These are phyloP conservation scores for Genyomyrus donnyi DNA, from an alignment of 2,113 vertebrate genomes.

Conservation along the genomic window DNA sequence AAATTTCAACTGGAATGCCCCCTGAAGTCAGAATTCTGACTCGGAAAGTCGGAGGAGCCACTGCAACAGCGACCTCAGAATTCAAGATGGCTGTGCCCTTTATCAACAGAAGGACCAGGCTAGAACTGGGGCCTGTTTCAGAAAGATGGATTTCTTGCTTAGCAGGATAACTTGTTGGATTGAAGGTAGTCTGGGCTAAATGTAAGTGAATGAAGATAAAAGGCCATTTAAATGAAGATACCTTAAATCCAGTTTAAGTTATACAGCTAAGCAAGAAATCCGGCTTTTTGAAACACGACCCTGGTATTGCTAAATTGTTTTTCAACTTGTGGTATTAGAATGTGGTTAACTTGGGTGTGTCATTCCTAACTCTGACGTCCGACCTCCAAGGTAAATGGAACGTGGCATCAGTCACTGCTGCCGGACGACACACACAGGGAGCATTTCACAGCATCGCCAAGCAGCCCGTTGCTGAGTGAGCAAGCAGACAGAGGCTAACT, in stretches of 20 bases:
- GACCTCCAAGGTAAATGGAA: neutral
- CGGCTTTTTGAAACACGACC: neutral
- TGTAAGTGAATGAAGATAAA: neutral
- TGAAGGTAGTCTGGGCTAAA: neutral
- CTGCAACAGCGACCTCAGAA: neutral
- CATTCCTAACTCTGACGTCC: neutral
- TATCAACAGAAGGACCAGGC: neutral
- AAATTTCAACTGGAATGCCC: neutral
- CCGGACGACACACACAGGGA: neutral
- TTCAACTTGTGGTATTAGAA: neutral
- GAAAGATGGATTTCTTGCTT: neutral
- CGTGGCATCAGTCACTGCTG: neutral
- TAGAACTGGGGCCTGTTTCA: neutral
- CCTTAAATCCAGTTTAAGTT: neutral
- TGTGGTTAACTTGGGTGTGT: neutral
- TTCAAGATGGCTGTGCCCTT: neutral
- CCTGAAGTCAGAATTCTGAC: neutral
- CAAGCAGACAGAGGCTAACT: neutral
- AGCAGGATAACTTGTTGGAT: neutral
- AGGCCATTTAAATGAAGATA: neutral
- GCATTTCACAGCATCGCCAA: neutral
- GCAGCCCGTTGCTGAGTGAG: neutral
- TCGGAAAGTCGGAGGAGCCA: no score
- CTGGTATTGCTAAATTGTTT: neutral
- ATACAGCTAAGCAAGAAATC: neutral